Percentiles rank a stretch among this genome's conserved stretches.
Evolutionary conservation across 2,797 vertebrate genomes (phyloP).

Genomic region (Podargus strigoides): DNA sequence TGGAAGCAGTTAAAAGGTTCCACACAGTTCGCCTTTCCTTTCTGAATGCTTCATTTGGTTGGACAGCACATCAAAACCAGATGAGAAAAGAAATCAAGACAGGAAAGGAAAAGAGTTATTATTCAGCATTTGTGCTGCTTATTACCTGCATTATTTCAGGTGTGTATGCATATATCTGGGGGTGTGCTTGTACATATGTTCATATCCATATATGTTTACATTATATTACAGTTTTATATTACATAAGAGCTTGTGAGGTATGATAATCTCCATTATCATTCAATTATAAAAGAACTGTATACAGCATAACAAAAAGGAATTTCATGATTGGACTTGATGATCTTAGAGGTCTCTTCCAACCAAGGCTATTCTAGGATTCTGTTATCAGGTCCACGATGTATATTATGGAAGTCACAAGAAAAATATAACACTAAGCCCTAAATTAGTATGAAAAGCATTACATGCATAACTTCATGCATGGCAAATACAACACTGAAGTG

Average conservation of each 20-base stretch:
- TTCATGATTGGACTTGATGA: background rate
- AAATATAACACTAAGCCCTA: background rate
- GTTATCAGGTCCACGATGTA: background rate
- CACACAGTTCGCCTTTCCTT: background rate
- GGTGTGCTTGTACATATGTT: background rate
- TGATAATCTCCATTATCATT: background rate
- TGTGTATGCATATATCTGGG: background rate
- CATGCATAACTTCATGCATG: background rate
- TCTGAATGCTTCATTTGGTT: background rate
- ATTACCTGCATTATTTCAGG: background rate
- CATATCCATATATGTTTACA: background rate
- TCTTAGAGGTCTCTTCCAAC: background rate
- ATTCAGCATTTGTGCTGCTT: background rate
- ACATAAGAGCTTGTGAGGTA: background rate
- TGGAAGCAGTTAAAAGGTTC: background rate
- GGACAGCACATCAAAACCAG: background rate
- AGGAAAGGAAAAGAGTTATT: background rate
- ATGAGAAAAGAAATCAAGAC: background rate
- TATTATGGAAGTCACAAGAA: background rate
- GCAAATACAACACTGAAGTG: background rate
- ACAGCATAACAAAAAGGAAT: background rate
- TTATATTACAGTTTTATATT: background rate
- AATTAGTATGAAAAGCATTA: background rate
- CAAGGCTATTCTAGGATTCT: background rate
- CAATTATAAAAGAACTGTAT: background rate